phyloP scores from a whole-genome alignment of 2,113 vertebrate species.

The Dicerorhinus sumatrensis region DNA sequence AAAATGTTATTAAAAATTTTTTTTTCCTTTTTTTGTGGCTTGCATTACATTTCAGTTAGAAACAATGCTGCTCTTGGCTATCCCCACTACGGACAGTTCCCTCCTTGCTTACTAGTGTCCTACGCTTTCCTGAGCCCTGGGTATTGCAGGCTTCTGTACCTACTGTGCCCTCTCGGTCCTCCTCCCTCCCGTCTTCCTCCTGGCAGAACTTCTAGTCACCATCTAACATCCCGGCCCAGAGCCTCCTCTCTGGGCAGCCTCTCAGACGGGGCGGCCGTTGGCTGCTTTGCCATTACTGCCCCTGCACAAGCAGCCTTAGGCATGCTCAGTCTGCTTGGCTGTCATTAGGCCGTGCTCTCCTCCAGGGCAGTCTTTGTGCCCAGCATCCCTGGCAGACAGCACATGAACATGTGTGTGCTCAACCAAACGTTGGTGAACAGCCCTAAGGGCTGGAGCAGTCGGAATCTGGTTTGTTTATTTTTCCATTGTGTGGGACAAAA shows the following conservation, averaged over 20 bases:
- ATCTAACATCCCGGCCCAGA: background rate
- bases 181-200: background rate
- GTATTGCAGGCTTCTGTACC: background rate
- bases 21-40: background rate
- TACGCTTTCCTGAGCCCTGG: fast-evolving
- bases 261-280: fast-evolving
- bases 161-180: background rate
- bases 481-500: background rate
- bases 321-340: background rate
- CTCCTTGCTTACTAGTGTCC: background rate
- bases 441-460: background rate
- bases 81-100: fast-evolving
- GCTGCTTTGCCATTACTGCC: fast-evolving
- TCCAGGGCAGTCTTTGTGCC: background rate
- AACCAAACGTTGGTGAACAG: fast-evolving
- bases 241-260: background rate
- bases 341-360: background rate
- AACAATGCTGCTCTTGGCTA: fast-evolving
- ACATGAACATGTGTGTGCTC: background rate
- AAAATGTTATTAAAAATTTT: background rate
- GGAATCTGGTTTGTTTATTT: constrained; percentile 13
- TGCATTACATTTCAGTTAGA: fast-evolving
- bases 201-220: fast-evolving
- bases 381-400: background rate
- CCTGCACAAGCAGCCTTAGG: fast-evolving